phyloP scores from a whole-genome alignment of 1,140 invertebrate species.

The Bombyx mori region DNA sequence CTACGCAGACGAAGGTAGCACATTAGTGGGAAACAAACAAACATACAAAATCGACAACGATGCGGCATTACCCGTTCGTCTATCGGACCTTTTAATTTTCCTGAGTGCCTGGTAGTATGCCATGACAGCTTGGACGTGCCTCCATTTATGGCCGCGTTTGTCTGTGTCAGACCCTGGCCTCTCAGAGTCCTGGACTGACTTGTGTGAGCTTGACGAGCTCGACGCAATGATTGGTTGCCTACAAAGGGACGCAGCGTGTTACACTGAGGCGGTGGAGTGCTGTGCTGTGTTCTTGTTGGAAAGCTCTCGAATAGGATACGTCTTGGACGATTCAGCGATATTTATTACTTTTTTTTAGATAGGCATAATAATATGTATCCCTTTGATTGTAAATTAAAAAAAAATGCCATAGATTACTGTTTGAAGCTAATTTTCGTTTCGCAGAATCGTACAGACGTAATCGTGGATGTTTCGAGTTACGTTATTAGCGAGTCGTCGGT shows the following conservation, averaged over 20 bases:
- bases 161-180: slow-evolving; percentile 58
- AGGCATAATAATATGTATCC: too few species aligned
- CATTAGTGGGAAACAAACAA: slow-evolving; percentile 53
- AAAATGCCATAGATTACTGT: too few species aligned
- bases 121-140: slow-evolving; percentile 87
- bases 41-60: slow-evolving; percentile 39
- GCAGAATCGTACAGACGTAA: too few species aligned
- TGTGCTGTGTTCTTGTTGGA: slow-evolving; percentile 22
- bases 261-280: slow-evolving; percentile 35
- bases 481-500: slow-evolving; percentile 31
- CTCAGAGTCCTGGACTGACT: slow-evolving; percentile 43
- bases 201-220: slow-evolving; percentile 62
- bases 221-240: slow-evolving; percentile 63
- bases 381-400: too few species aligned
- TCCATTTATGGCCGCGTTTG: slow-evolving; percentile 84
- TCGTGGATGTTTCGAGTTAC: slow-evolving; percentile 2
- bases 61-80: slow-evolving; percentile 36
- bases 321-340: slow-evolving; percentile 13
- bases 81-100: slow-evolving; percentile 86
- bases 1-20: slow-evolving; percentile 59
- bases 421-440: too few species aligned
- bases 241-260: slow-evolving; percentile 60
- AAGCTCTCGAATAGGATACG: slow-evolving; percentile 10
- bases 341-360: too few species aligned
- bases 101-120: slow-evolving; percentile 88